phyloP scores from a whole-genome alignment of 2,888 invertebrate genomes.

The Brachypalpus laphriformis region DNA sequence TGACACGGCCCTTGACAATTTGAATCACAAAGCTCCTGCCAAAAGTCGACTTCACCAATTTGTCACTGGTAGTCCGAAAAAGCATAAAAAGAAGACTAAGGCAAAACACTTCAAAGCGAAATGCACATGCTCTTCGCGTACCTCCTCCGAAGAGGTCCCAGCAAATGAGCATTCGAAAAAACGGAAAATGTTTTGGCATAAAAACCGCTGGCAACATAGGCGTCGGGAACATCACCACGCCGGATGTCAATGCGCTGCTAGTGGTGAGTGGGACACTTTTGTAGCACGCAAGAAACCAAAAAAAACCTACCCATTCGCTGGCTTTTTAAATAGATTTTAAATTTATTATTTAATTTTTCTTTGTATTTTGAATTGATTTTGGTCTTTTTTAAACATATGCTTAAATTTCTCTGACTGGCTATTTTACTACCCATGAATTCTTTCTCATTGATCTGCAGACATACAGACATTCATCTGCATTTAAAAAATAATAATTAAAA shows the following conservation, averaged over 20 bases:
- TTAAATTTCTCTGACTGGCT: conserved; percentile 55
- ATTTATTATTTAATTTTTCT: conserved; percentile 13
- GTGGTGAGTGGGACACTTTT: conserved; percentile 80
- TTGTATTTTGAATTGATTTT: conserved; percentile 18
- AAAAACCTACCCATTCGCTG: conserved; percentile 63
- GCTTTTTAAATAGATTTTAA: conserved; percentile 58
- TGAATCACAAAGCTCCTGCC: conserved; percentile 61
- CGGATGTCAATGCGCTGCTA: conserved; percentile 82
- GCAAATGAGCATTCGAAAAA: conserved; percentile 75
- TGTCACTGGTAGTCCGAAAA: conserved; percentile 75
- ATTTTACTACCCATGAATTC: conserved; percentile 31
- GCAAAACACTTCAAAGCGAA: conserved; percentile 66
- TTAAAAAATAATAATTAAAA: background rate
- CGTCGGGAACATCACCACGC: conserved; percentile 78
- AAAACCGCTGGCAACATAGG: conserved; percentile 79
- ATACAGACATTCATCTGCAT: conserved; percentile 60
- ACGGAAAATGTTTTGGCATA: conserved; percentile 80
- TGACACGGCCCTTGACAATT: conserved; percentile 65
- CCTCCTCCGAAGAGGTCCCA: conserved; percentile 75
- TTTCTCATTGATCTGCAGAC: conserved; percentile 56
- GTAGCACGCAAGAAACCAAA: conserved; percentile 54
- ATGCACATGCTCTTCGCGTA: conserved; percentile 78
- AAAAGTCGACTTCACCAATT: conserved; percentile 60
- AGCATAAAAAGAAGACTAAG: conserved; percentile 64
- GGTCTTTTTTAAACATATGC: conserved; percentile 32